Conservation (phyloP, 1,140 invertebrate species). For the Cotesia glomerata region DNA sequence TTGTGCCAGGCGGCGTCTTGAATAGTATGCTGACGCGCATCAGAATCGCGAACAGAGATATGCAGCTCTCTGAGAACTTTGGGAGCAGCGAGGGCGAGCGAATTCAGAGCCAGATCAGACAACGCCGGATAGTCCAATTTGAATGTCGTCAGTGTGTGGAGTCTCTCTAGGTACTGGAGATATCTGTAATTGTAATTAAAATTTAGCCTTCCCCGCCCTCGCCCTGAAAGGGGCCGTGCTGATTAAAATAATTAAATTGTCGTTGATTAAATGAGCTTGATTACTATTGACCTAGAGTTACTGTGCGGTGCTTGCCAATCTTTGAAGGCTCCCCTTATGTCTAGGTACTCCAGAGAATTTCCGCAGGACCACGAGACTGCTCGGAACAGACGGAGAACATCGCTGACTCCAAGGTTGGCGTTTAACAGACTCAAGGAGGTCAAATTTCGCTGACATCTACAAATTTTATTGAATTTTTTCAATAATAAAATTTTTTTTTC, state of each 20-base stretch:
- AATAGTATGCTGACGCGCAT: constrained; percentile 55
- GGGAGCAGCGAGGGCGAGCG: constrained; percentile 47
- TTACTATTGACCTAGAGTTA: constrained; percentile 48
- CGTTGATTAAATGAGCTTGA: constrained; percentile 5
- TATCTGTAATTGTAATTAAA: constrained; percentile 41
- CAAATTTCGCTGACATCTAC: constrained; percentile 52
- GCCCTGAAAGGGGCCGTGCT: not conserved
- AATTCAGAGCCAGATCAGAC: constrained; percentile 53
- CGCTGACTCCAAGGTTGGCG: constrained; percentile 54
- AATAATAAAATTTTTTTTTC: not conserved
- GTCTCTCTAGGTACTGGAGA: constrained; percentile 47
- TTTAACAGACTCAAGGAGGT: constrained; percentile 54
- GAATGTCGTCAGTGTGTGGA: constrained; percentile 48
- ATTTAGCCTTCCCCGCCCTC: too few species aligned
- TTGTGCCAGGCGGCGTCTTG: constrained; percentile 53
- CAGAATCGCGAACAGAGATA: constrained; percentile 54
- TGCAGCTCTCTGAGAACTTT: constrained; percentile 46
- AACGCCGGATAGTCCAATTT: constrained; percentile 58
- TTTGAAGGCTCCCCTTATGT: constrained; percentile 56
- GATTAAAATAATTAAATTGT: constrained; percentile 18
- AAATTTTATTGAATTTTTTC: not conserved
- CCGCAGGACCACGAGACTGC: constrained; percentile 46
- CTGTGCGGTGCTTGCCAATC: constrained; percentile 57
- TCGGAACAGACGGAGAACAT: constrained; percentile 52
- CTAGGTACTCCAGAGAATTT: constrained; percentile 44